Evolutionary conservation across 2,113 vertebrate genomes (phyloP).

Genomic region (Zosterops japonicus): DNA sequence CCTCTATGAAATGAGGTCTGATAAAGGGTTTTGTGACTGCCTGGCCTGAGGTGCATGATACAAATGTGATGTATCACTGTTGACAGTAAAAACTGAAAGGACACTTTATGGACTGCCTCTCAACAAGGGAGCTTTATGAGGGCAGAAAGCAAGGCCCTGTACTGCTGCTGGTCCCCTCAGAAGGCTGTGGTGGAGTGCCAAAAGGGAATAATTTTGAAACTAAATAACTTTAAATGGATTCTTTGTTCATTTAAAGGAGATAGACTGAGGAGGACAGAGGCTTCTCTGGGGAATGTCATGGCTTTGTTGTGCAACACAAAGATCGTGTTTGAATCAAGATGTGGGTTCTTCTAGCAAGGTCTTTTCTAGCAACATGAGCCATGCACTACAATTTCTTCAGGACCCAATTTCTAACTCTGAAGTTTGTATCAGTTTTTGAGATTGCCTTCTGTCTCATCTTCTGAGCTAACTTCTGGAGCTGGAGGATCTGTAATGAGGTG

Average conservation of each 20-base stretch:
- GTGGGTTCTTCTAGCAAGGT: not conserved
- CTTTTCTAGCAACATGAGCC: not conserved
- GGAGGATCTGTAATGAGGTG: not conserved
- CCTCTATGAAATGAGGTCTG: not conserved
- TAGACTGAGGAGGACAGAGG: not conserved
- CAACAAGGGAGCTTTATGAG: not conserved
- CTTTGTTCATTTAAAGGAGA: slow-evolving; percentile 40
- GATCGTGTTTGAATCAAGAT: not conserved
- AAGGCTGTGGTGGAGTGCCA: not conserved
- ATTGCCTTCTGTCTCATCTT: not conserved
- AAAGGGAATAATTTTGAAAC: slow-evolving; percentile 31
- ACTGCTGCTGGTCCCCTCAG: not conserved
- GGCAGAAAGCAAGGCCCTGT: not conserved
- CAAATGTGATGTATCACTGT: not conserved
- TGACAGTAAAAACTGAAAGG: not conserved
- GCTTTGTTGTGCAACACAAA: slow-evolving; percentile 33
- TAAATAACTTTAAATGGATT: slow-evolving; percentile 41
- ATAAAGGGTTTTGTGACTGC: not conserved
- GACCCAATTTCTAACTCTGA: not conserved
- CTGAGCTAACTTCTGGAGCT: not conserved
- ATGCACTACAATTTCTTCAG: not conserved
- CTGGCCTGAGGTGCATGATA: not conserved
- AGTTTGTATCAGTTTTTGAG: not conserved
- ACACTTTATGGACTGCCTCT: not conserved
- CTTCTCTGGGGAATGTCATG: not conserved